Evolutionary conservation across 2,888 invertebrate genomes (phyloP), one percentile per base, ranked within the genome.

Genomic region (Slavum lentiscoides): DNA sequence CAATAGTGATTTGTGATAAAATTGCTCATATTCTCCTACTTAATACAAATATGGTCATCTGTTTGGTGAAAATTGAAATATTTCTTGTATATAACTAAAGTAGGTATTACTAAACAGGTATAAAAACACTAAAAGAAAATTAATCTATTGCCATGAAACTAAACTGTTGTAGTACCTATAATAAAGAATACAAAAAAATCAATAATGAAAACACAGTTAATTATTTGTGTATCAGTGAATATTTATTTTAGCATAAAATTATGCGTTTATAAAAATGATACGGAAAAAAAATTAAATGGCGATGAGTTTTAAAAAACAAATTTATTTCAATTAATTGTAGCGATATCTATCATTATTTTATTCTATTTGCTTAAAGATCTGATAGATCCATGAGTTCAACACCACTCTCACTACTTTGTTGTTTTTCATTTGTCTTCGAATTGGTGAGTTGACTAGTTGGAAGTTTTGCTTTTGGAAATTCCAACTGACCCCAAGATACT

Each of bases 401-500:
- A 53, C 0, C n/a, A 15, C 6, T 19, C 21, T 69, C 23, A 5
- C 0, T 8, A 72, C 19, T 64, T 55, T 64, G 15, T 13, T 58
- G 3, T 11, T 53, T 72, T 23, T 6, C 17, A n/a, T 62, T 23
- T 19, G 19, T 61, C n/a, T 37, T 15, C 23, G 21, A 23, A 19
- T 69, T 21, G 5, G 2, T 19, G 19, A 21, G 39, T 15, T 19
- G 23, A 2, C 21, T 37, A n/a, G n/a, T 64, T 55, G 15, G 43
- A 55, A 39, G 1, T 7, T 13, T 68, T 68, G 83, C 59, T 80
- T 88, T 87, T 0, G 92, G 91, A 83, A 92, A 90, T 85, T 93
- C 91, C 43, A 97, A 87, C 84, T 91, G 91, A 15, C 90, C 86
- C 98, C 98, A 98, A 21, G 91, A 90, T 2, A 93, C 92, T 0